phyloP scores from a whole-genome alignment of 2,113 vertebrate genomes.

The Tympanuchus pallidicinctus region DNA sequence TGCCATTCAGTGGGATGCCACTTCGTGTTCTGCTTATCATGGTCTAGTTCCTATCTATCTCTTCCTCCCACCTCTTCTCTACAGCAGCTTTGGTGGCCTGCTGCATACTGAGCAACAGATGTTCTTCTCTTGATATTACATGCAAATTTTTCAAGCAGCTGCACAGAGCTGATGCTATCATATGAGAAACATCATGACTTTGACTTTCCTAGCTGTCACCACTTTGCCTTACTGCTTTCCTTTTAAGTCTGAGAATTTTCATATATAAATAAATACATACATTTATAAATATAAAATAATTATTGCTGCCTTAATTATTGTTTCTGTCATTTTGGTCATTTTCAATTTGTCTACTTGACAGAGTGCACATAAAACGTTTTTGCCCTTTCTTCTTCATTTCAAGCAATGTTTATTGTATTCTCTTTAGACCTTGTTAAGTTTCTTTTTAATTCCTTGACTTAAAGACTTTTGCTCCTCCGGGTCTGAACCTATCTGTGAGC shows the following conservation, averaged over 20 bases:
- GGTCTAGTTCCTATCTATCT: slow-evolving; percentile 21
- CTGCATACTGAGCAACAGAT: slow-evolving; percentile 70
- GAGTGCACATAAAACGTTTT: not conserved
- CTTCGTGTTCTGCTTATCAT: slow-evolving; percentile 2
- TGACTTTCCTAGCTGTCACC: slow-evolving; percentile 19
- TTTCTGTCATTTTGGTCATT: not conserved
- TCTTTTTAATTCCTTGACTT: not conserved
- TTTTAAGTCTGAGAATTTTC: not conserved
- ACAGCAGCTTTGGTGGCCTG: slow-evolving; percentile 25
- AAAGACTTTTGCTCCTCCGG: not conserved
- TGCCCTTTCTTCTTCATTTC: not conserved
- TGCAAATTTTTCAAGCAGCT: slow-evolving; percentile 61
- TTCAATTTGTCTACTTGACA: not conserved
- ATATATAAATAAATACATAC: not conserved
- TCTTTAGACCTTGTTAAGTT: not conserved
- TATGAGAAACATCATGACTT: slow-evolving; percentile 34
- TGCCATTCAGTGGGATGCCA: slow-evolving; percentile 41
- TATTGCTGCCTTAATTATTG: not conserved
- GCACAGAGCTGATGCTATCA: slow-evolving; percentile 30
- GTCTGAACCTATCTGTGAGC: not conserved
- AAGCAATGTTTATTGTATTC: not conserved
- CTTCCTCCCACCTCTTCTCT: slow-evolving; percentile 40
- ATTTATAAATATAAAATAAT: not conserved
- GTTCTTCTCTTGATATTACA: slow-evolving; percentile 48
- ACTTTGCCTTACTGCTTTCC: not conserved